A percentile compares a stretch with the other conserved stretches of the same genome.
Evolutionary conservation across 2,888 invertebrate genomes (phyloP).

Genomic region (Allophyes oxyacanthae): DNA sequence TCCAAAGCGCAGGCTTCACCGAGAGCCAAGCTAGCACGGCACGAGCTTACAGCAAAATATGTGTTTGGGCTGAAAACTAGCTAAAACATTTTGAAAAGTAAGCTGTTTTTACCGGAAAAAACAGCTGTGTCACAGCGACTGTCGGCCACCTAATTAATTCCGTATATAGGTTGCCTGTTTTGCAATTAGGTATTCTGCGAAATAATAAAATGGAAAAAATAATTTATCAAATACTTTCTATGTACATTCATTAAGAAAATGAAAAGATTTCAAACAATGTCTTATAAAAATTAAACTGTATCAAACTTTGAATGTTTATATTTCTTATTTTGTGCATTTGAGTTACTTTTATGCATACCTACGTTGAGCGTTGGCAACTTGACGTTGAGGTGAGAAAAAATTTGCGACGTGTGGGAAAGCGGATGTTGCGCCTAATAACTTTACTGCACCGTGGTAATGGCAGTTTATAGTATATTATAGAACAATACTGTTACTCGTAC

Average conservation of each 20-base stretch:
- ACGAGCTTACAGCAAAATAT: no score
- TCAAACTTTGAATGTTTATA: no score
- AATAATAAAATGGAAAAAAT: neutral
- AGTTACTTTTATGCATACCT: neutral
- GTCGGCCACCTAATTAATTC: constrained; percentile 4
- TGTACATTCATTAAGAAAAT: no score
- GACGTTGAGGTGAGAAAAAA: constrained; percentile 7
- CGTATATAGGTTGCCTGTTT: neutral
- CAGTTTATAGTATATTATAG: neutral
- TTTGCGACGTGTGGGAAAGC: constrained; percentile 1
- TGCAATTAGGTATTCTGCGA: neutral
- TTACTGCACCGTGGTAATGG: constrained; percentile 4
- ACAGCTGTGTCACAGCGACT: neutral
- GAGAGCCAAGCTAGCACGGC: no score
- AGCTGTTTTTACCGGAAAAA: neutral
- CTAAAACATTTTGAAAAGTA: constrained; percentile 1
- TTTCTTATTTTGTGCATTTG: neutral
- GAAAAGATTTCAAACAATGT: no score
- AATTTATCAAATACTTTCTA: no score
- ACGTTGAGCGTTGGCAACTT: no score
- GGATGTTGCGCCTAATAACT: constrained; percentile 17
- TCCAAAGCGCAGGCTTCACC: no score
- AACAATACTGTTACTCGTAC: constrained; percentile 13
- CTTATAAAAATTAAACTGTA: neutral
- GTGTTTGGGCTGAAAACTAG: neutral